Evolutionary conservation across 2,888 invertebrate genomes (phyloP).

Genomic region (Cylindroiulus punctatus): DNA sequence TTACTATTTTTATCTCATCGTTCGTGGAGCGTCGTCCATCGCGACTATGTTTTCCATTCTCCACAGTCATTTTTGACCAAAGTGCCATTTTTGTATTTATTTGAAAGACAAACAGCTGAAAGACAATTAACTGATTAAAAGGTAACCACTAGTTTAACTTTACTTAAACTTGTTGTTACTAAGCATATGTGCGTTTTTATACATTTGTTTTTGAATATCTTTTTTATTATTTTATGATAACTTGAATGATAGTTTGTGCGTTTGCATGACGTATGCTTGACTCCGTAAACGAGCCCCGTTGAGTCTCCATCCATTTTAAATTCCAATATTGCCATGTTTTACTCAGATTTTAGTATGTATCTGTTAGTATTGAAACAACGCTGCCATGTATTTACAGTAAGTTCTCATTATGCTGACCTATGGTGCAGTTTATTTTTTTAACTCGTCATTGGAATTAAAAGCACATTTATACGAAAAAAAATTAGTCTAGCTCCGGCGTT

Average conservation of each 20-base stretch:
- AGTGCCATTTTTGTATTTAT: conserved; percentile 49
- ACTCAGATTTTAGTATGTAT: background rate
- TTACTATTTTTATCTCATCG: conserved; percentile 40
- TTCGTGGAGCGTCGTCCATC: conserved; percentile 11
- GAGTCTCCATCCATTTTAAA: background rate
- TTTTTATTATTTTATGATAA: conserved; percentile 37
- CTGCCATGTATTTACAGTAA: conserved; percentile 14
- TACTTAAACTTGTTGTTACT: conserved; percentile 24
- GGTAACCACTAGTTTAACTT: conserved; percentile 15
- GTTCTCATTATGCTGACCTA: background rate
- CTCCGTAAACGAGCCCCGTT: background rate
- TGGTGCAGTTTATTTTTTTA: background rate
- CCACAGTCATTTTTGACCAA: conserved; percentile 43
- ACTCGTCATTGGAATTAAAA: no score
- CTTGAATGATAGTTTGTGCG: conserved; percentile 24
- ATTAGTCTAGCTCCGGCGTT: background rate
- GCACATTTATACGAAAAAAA: background rate
- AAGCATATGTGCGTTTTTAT: conserved; percentile 44
- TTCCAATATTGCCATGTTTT: conserved; percentile 41
- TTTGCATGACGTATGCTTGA: background rate
- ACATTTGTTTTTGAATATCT: conserved; percentile 46
- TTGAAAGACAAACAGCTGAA: background rate
- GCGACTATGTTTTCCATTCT: background rate
- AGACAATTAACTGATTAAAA: conserved; percentile 3
- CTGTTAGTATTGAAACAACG: conserved; percentile 5